Evolutionary conservation across 92 coral and sea anemone genomes (phyloP), one percentile per base, ranked within the genome.

Genomic region (Actinostola sp.): DNA sequence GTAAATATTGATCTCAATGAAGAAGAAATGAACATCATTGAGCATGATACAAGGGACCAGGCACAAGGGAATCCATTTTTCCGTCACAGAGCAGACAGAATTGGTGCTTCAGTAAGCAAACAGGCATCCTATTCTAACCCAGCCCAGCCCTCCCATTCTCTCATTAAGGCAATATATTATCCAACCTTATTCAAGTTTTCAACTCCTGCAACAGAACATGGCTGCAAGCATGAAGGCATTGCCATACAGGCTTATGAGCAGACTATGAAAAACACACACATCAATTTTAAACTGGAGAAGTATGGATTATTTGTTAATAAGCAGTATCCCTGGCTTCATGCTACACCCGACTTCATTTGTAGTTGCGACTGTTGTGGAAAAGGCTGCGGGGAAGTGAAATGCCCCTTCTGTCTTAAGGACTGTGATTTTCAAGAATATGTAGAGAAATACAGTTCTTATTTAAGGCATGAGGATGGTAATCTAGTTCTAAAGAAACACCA

Each of bases 301-400:
- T 82, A 84, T 76, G 92, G 78, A 50, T 31, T 68, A 63, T 86
- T 86, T 56, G 70, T 86, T 29, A 73, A 83, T 75, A 62, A 79
- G 68, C 75, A 84, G 29, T 53, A 83, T 65, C 75, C 89, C 50
- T 80, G 71, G 65, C 86, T 80, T 36, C 82, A 80, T 80, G 86
- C 90, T 45, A 77, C 80, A 45, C 89, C 79, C 46, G 89, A 77
- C 56, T 77, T 77, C 60, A 63, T 75, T 21, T 55, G 58, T 61
- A 32, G 56, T 16, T 86, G 92, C 65, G 83, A 81, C 61, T 81
- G 87, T 57, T 86, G 86, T 81, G 87, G 92, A 46, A 34, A 38
- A 53, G 84, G 92, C 13, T 88, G 93, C 46, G 87, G 86, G 0
- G 93, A 87, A 39, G 92, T 82, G 3, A 83, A 84, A 71, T 68